These are phyloP conservation scores for Cephonodes hylas DNA, from an alignment of 2,888 invertebrate species.

Conservation along the genomic window DNA sequence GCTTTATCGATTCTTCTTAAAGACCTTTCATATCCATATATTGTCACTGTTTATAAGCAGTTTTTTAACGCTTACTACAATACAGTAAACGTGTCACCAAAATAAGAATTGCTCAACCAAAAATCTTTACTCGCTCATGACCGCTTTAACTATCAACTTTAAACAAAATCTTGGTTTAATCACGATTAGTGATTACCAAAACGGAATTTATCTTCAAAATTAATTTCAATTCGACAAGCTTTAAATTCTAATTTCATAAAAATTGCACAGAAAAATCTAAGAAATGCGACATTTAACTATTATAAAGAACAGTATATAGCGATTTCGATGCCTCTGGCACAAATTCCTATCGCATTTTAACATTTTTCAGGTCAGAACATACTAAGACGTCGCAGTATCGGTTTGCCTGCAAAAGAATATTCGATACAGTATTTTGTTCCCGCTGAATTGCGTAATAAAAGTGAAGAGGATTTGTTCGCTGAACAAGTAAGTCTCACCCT, in stretches of 20 bases:
- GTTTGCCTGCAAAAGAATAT: slow-evolving; percentile 31
- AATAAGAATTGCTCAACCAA: no score
- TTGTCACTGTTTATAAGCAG: no score
- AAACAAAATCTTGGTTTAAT: no score
- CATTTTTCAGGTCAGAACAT: slow-evolving; percentile 35
- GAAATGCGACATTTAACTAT: background rate
- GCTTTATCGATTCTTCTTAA: no score
- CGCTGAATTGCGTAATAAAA: slow-evolving; percentile 28
- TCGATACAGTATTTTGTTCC: slow-evolving; percentile 34
- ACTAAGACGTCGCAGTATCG: slow-evolving; percentile 35
- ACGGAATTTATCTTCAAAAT: background rate
- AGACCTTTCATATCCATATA: no score
- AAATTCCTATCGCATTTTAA: slow-evolving; percentile 21
- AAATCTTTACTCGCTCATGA: no score
- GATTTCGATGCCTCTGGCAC: background rate
- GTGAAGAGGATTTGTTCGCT: slow-evolving; percentile 34
- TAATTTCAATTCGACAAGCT: background rate
- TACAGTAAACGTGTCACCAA: no score
- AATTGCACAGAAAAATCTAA: background rate
- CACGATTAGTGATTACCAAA: no score
- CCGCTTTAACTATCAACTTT: background rate
- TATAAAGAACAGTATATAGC: background rate
- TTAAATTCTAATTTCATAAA: background rate
- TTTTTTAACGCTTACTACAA: no score
- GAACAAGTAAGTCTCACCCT: slow-evolving; percentile 40